A percentile compares a stretch with the other conserved stretches of the same genome.
phyloP scores from a whole-genome alignment of 2,113 vertebrate genomes.

The Poeciliopsis retropinna region DNA sequence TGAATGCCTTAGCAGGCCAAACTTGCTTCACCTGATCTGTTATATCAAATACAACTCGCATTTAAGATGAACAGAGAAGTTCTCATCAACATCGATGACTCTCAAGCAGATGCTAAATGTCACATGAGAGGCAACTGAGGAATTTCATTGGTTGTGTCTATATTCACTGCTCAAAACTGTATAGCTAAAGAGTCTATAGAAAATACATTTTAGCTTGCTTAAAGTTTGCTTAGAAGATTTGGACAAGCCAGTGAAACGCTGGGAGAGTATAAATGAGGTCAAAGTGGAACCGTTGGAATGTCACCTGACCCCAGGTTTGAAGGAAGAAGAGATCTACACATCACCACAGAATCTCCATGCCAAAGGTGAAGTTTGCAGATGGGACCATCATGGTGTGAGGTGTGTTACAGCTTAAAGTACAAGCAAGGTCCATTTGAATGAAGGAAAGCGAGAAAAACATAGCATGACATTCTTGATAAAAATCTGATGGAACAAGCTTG shows the following conservation, averaged over 20 bases:
- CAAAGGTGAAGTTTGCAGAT: not conserved
- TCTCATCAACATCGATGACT: not conserved
- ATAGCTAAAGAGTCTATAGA: not conserved
- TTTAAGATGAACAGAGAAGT: not conserved
- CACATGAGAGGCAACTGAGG: not conserved
- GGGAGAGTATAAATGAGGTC: not conserved
- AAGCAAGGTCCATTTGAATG: no score
- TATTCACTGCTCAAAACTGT: not conserved
- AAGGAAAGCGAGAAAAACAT: no score
- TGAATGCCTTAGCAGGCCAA: not conserved
- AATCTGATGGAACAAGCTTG: no score
- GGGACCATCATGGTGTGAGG: no score
- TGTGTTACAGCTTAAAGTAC: no score
- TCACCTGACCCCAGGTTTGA: not conserved
- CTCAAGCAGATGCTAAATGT: conserved; percentile 32
- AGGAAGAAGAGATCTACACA: not conserved
- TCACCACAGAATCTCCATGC: not conserved
- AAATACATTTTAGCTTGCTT: not conserved
- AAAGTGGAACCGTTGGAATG: not conserved
- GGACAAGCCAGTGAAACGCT: not conserved
- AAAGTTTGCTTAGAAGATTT: not conserved
- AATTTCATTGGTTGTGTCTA: conserved; percentile 45
- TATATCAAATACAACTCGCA: not conserved
- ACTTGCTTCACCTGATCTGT: not conserved
- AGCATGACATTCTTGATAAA: no score